These are phyloP conservation scores for Bovichtus variegatus DNA, from an alignment of 2,797 vertebrate genomes.

Conservation along the genomic window DNA sequence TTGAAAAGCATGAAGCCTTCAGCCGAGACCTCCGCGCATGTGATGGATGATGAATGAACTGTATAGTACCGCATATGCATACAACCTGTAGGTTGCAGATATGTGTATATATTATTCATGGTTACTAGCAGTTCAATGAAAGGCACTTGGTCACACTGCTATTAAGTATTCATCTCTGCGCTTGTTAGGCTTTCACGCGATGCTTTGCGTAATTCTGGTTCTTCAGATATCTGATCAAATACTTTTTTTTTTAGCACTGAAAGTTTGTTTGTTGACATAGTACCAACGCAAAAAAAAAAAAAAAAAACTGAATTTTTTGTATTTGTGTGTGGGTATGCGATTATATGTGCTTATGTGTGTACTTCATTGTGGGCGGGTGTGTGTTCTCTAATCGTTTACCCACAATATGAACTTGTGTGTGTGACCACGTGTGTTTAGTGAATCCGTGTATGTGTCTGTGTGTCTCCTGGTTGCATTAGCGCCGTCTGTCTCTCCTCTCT, in stretches of 20 bases:
- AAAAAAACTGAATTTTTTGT: neutral
- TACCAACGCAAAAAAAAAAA: neutral
- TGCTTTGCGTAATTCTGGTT: neutral
- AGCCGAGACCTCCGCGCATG: conserved; percentile 20
- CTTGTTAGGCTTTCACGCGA: neutral
- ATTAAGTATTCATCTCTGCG: neutral
- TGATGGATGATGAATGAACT: conserved; percentile 27
- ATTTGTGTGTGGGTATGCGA: conserved; percentile 1
- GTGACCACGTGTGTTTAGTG: conserved; percentile 16
- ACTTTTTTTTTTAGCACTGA: neutral
- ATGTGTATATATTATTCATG: neutral
- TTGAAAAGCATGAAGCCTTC: conserved; percentile 34
- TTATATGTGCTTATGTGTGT: neutral
- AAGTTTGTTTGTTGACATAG: neutral
- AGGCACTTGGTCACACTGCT: neutral
- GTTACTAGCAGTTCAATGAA: neutral
- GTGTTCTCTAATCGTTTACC: conserved; percentile 3
- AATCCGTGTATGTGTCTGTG: conserved; percentile 34
- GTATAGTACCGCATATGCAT: neutral
- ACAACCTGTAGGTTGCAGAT: conserved; percentile 12
- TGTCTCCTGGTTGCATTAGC: conserved; percentile 78
- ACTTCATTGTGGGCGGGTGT: neutral
- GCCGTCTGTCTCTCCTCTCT: conserved; percentile 53
- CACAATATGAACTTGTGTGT: conserved; percentile 20
- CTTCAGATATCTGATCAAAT: conserved; percentile 2